Conservation (phyloP, 2,888 invertebrate species). For the Lasioglossum figueresi region DNA sequence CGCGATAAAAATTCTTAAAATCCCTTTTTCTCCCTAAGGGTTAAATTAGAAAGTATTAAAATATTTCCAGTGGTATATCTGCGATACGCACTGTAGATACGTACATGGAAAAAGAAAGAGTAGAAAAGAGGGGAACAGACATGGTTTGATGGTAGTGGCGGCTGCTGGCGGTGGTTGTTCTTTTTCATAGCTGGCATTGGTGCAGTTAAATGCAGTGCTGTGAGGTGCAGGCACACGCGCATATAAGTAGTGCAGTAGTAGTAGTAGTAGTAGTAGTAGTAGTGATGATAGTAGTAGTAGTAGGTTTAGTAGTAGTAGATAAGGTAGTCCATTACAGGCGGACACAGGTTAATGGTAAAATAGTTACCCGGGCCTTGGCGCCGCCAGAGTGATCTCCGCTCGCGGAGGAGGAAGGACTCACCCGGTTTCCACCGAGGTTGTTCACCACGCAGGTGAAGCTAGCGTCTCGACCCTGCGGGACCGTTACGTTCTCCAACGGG, state of each 20-base stretch:
- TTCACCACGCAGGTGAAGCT: constrained; percentile 94
- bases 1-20: no score
- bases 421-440: constrained; percentile 91
- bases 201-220: constrained; percentile 80
- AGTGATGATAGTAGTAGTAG: constrained; percentile 47
- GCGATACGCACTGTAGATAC: background rate
- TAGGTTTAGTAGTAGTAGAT: constrained; percentile 64
- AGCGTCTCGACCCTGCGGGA: constrained; percentile 92
- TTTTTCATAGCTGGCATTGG: constrained; percentile 77
- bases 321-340: constrained; percentile 80
- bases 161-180: constrained; percentile 67
- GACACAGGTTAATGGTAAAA: constrained; percentile 80
- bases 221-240: constrained; percentile 79
- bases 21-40: background rate
- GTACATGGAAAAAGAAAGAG: background rate
- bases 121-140: constrained; percentile 24
- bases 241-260: constrained; percentile 71
- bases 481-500: constrained; percentile 93
- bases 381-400: constrained; percentile 82
- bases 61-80: background rate
- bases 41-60: background rate
- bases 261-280: constrained; percentile 51
- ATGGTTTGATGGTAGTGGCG: constrained; percentile 58
- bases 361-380: constrained; percentile 83
- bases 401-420: constrained; percentile 89